These are phyloP conservation scores for Petrocephalus schoutedeni DNA, from an alignment of 2,797 vertebrate species.

Conservation along the genomic window DNA sequence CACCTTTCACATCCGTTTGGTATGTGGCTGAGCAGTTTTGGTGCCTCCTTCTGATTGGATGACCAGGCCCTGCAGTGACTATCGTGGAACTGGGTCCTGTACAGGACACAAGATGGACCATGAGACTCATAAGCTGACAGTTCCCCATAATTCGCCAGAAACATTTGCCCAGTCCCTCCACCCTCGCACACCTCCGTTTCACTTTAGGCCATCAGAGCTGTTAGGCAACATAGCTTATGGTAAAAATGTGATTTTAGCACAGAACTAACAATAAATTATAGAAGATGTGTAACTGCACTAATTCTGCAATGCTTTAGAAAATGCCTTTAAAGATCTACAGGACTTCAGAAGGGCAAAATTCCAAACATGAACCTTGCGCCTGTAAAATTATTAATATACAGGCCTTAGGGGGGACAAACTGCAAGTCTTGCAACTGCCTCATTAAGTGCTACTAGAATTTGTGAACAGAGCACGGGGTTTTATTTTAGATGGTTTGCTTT, in stretches of 20 bases:
- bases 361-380: constrained; percentile 59
- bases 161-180: background rate
- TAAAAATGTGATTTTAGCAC: constrained; percentile 43
- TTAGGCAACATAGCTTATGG: constrained; percentile 39
- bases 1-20: background rate
- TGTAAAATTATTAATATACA: constrained; percentile 62
- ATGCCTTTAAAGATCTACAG: constrained; percentile 59
- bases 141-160: background rate
- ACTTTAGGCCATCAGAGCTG: constrained; percentile 26
- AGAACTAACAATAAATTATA: constrained; percentile 60
- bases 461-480: constrained; percentile 56
- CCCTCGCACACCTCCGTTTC: constrained; percentile 14
- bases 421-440: constrained; percentile 68
- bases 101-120: background rate
- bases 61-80: background rate
- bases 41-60: background rate
- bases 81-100: background rate
- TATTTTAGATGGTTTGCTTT: constrained; percentile 55
- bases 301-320: constrained; percentile 59
- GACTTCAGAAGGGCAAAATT: constrained; percentile 58
- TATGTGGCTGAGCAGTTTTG: background rate
- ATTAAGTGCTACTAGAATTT: constrained; percentile 64
- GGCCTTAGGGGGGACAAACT: constrained; percentile 66
- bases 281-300: constrained; percentile 58
- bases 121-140: background rate